These are phyloP conservation scores for Coracopsis vasa DNA, from an alignment of 2,113 vertebrate genomes.

Conservation along the genomic window DNA sequence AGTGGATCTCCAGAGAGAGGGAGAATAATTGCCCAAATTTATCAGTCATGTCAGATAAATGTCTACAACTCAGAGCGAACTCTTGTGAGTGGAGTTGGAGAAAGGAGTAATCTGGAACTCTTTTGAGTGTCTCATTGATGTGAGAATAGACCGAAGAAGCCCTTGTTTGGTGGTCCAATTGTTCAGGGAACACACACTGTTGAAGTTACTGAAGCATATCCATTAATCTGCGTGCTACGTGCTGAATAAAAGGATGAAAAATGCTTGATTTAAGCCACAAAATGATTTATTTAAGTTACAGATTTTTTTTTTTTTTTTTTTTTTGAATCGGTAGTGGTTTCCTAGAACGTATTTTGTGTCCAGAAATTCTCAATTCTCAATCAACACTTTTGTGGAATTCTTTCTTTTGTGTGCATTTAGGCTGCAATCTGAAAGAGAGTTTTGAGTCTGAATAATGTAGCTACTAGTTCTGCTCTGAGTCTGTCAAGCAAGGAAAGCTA, in stretches of 20 bases:
- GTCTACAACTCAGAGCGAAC: constrained; percentile 7
- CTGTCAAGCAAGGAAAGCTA: background rate
- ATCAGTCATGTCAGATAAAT: constrained; percentile 47
- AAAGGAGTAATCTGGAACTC: constrained; percentile 60
- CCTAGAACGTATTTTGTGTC: background rate
- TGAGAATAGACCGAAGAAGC: constrained; percentile 6
- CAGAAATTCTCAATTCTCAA: constrained; percentile 42
- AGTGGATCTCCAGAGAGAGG: constrained; percentile 31
- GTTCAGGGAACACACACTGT: constrained; percentile 29
- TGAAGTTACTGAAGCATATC: constrained; percentile 10
- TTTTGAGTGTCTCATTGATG: constrained; percentile 38
- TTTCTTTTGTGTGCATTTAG: background rate
- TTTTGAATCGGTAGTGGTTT: background rate
- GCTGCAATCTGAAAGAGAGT: background rate
- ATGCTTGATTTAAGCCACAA: constrained; percentile 25
- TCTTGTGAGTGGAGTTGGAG: constrained; percentile 35
- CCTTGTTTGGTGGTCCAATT: constrained; percentile 49
- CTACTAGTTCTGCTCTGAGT: background rate
- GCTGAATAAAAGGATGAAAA: constrained; percentile 39
- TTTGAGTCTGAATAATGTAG: background rate
- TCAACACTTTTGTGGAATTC: background rate
- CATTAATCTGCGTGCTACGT: constrained; percentile 38
- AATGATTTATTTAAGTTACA: constrained; percentile 19
- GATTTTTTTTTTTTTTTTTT: background rate
- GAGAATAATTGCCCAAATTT: constrained; percentile 38